Conservation (phyloP, 2,888 invertebrate genomes). For the Pammene aurita region DNA sequence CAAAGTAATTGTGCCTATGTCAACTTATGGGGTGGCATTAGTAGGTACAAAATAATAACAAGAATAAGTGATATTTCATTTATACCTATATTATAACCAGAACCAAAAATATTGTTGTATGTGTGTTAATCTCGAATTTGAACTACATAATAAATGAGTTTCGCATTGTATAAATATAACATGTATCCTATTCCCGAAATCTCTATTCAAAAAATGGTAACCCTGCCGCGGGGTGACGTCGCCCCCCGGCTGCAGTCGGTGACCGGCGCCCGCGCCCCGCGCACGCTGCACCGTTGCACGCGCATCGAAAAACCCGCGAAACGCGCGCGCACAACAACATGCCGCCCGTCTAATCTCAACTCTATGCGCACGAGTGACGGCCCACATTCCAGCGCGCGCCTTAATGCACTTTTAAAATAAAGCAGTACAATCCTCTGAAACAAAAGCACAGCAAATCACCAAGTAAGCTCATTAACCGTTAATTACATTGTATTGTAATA, state of each 20-base stretch:
- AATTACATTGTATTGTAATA: not conserved
- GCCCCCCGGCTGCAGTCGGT: constrained; percentile 60
- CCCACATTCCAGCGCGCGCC: not conserved
- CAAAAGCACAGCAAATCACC: constrained; percentile 13
- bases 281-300: constrained; percentile 61
- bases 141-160: too few relatives aligned
- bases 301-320: constrained; percentile 49
- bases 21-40: too few relatives aligned
- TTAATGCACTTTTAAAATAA: constrained; percentile 22
- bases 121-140: too few relatives aligned
- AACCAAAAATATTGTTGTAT: too few relatives aligned
- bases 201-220: constrained; percentile 32
- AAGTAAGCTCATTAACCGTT: constrained; percentile 22
- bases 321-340: constrained; percentile 44
- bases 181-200: constrained; percentile 12
- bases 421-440: constrained; percentile 9
- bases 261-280: constrained; percentile 66
- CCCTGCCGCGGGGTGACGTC: constrained; percentile 49
- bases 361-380: constrained; percentile 17
- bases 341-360: constrained; percentile 3
- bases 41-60: too few relatives aligned
- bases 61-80: too few relatives aligned
- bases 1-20: too few relatives aligned
- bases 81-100: too few relatives aligned
- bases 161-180: not conserved